Percentiles rank a stretch among this genome's conserved stretches.
Evolutionary conservation across 1,140 invertebrate genomes (phyloP).

Genomic region (Drosophila setifemur): DNA sequence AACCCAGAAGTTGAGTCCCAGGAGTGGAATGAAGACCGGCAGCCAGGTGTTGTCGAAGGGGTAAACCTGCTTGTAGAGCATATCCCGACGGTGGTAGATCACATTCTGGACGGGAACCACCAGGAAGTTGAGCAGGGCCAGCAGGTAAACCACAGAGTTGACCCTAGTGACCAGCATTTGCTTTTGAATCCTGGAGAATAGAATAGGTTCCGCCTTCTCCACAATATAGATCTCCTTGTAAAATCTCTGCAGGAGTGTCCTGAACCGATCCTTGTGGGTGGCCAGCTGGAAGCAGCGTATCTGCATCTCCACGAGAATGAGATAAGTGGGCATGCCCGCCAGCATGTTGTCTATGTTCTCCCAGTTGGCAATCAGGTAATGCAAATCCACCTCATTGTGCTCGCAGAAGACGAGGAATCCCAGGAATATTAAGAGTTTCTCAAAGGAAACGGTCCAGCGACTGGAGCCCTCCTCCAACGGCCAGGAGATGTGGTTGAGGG

Average conservation of each 20-base stretch:
- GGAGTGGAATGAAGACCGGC: constrained; percentile 43
- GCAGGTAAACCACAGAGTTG: constrained; percentile 51
- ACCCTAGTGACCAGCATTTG: constrained; percentile 51
- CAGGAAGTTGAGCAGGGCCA: constrained; percentile 52
- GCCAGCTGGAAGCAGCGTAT: constrained; percentile 64
- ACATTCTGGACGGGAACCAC: constrained; percentile 52
- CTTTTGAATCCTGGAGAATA: constrained; percentile 42
- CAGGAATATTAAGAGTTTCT: constrained; percentile 25
- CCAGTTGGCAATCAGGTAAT: constrained; percentile 43
- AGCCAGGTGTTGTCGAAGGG: constrained; percentile 54
- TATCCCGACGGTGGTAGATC: constrained; percentile 45
- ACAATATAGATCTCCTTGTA: constrained; percentile 60
- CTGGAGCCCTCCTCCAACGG: constrained; percentile 52
- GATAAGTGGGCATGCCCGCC: constrained; percentile 58
- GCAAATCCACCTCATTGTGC: constrained; percentile 60
- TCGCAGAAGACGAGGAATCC: constrained; percentile 57
- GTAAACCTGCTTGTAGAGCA: constrained; percentile 66
- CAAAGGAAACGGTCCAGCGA: constrained; percentile 10
- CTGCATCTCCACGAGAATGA: constrained; percentile 61
- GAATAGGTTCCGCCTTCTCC: constrained; percentile 16
- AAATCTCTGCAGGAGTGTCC: constrained; percentile 52
- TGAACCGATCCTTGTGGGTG: constrained; percentile 45
- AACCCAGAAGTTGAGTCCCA: constrained; percentile 56
- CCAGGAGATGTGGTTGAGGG: constrained; percentile 57
- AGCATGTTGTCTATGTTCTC: constrained; percentile 62